Conservation (phyloP, 2,888 invertebrate species). For the Pristionchus japonicus region DNA sequence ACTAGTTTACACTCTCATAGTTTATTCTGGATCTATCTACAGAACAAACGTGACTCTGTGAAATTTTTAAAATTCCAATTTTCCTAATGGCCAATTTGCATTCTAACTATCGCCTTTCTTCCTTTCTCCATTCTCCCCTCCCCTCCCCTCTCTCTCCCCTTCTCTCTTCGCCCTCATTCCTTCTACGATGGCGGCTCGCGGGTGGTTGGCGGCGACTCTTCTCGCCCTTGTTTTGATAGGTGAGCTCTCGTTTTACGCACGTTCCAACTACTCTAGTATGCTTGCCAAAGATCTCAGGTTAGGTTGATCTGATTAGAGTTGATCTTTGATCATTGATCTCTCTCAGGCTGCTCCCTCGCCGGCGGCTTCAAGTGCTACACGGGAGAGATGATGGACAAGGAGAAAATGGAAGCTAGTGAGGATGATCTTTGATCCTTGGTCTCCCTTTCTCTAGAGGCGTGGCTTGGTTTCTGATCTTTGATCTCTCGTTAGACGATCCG, state of each 20-base stretch:
- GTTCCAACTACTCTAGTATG: too few species aligned
- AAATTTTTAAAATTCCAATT: too few species aligned
- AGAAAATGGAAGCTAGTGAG: too few species aligned
- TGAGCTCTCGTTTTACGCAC: neutral
- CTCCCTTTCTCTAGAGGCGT: too few species aligned
- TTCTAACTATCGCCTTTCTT: too few species aligned
- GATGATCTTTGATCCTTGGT: neutral
- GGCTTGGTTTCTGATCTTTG: neutral
- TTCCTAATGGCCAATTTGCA: neutral
- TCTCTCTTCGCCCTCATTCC: neutral
- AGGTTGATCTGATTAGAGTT: too few species aligned
- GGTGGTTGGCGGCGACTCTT: neutral
- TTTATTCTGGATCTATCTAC: too few species aligned
- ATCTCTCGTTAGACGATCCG: neutral
- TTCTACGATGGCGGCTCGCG: neutral
- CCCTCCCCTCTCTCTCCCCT: neutral
- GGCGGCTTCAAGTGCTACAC: neutral
- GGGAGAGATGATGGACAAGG: neutral
- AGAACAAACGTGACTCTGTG: too few species aligned
- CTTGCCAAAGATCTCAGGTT: too few species aligned
- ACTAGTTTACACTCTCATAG: too few species aligned
- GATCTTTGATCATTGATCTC: neutral
- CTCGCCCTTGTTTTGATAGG: neutral
- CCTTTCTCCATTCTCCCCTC: neutral
- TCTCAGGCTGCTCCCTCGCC: neutral